Evolutionary conservation across 2,113 vertebrate genomes (phyloP).

Genomic region (Tricholaema leucomelas): DNA sequence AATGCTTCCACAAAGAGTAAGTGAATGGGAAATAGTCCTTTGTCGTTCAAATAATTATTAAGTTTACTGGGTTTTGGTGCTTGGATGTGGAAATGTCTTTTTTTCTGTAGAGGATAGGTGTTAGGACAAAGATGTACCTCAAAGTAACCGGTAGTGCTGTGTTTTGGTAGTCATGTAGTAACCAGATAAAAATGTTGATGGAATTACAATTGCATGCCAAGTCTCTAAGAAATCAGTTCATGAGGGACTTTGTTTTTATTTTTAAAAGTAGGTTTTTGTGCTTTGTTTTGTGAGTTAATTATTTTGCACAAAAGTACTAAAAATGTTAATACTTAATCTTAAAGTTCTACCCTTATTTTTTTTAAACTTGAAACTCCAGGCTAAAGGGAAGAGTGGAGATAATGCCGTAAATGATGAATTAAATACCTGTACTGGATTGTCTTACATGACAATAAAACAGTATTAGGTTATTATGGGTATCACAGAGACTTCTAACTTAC

Average conservation of each 20-base stretch:
- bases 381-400: background rate
- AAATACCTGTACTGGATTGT: background rate
- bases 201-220: accelerated
- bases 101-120: background rate
- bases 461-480: background rate
- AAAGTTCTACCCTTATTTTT: background rate
- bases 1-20: background rate
- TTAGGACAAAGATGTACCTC: background rate
- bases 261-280: background rate
- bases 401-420: background rate
- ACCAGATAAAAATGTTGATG: background rate
- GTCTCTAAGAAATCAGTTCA: background rate
- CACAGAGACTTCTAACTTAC: background rate
- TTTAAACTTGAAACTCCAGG: background rate
- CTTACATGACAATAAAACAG: background rate
- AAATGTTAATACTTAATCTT: background rate
- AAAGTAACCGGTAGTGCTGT: background rate
- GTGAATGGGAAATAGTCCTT: background rate
- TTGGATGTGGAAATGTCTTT: background rate
- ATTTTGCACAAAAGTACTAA: background rate
- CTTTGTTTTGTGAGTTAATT: background rate
- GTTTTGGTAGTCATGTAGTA: background rate
- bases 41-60: background rate
- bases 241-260: background rate
- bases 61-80: background rate